phyloP scores from a whole-genome alignment of 35 echinoderm and acorn worm genomes.

The Ophiothrix spiculata region DNA sequence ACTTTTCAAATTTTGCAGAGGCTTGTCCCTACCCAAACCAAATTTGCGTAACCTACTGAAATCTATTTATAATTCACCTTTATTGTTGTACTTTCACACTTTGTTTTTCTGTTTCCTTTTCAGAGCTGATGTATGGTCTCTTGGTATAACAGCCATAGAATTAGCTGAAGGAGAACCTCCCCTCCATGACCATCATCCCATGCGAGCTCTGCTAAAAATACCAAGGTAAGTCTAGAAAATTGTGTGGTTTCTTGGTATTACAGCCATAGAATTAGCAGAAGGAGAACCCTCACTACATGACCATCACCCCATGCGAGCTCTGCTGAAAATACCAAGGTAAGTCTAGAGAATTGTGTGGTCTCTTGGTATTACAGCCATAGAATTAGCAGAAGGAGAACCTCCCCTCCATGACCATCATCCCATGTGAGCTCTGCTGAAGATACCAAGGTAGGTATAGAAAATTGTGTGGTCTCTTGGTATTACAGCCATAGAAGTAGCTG shows the following conservation, averaged over 20 bases:
- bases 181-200: slow-evolving; percentile 29
- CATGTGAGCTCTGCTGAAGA: slow-evolving; percentile 45
- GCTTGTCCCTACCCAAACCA: too few species aligned
- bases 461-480: slow-evolving; percentile 48
- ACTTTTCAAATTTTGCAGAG: too few species aligned
- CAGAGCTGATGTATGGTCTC: slow-evolving; percentile 44
- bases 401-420: slow-evolving; percentile 33
- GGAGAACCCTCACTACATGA: slow-evolving; percentile 31
- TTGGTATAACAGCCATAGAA: slow-evolving; percentile 53
- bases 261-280: slow-evolving; percentile 46
- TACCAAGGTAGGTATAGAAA: slow-evolving; percentile 50
- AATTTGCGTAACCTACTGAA: too few species aligned
- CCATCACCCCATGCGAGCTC: slow-evolving; percentile 41
- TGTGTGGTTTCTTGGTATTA: slow-evolving; percentile 46
- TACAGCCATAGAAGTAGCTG: slow-evolving; percentile 47
- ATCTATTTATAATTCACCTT: too few species aligned
- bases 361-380: slow-evolving; percentile 47
- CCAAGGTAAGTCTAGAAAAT: slow-evolving; percentile 48
- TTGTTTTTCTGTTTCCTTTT: not conserved
- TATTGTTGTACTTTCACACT: too few species aligned
- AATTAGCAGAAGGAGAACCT: slow-evolving; percentile 37
- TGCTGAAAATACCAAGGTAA: slow-evolving; percentile 50
- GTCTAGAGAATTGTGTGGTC: slow-evolving; percentile 47
- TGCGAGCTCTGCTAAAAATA: slow-evolving; percentile 47
- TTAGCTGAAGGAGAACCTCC: slow-evolving; percentile 42